A percentile compares a stretch with the other conserved stretches of the same genome.
These are phyloP conservation scores for Drosophila setifemur DNA, from an alignment of 1,140 invertebrate genomes.

Conservation along the genomic window DNA sequence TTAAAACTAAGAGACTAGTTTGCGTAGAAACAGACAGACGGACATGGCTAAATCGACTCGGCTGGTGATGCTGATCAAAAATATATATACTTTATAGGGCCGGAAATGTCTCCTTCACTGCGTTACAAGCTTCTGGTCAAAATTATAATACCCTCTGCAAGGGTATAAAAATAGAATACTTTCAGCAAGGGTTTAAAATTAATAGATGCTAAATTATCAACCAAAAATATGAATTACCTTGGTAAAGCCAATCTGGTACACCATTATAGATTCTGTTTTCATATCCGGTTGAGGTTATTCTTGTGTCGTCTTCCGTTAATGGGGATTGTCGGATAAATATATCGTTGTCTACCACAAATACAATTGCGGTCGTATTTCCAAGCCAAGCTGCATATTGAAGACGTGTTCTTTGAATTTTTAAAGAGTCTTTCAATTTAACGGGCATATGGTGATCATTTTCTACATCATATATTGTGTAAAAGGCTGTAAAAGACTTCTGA, in stretches of 20 bases:
- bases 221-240: conserved; percentile 85
- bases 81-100: too few species aligned
- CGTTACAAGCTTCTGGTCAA: too few species aligned
- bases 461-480: conserved; percentile 93
- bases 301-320: conserved; percentile 84
- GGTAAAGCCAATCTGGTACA: conserved; percentile 96
- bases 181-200: too few species aligned
- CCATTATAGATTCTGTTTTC: conserved; percentile 93
- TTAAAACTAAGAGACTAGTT: too few species aligned
- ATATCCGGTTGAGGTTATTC: conserved; percentile 89
- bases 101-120: too few species aligned
- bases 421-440: conserved; percentile 87
- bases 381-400: conserved; percentile 91
- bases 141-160: too few species aligned
- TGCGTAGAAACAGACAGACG: too few species aligned
- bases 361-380: conserved; percentile 87
- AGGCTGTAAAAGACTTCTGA: conserved; percentile 90
- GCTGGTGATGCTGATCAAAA: too few species aligned
- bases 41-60: too few species aligned
- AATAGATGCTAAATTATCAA: not conserved
- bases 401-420: conserved; percentile 87
- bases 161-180: too few species aligned
- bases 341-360: conserved; percentile 92
- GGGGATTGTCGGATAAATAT: conserved; percentile 91
- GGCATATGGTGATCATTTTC: conserved; percentile 93